Evolutionary conservation across 2,113 vertebrate species (phyloP), one percentile per base, ranked within the genome.

Genomic region (Mionectes macconnelli): DNA sequence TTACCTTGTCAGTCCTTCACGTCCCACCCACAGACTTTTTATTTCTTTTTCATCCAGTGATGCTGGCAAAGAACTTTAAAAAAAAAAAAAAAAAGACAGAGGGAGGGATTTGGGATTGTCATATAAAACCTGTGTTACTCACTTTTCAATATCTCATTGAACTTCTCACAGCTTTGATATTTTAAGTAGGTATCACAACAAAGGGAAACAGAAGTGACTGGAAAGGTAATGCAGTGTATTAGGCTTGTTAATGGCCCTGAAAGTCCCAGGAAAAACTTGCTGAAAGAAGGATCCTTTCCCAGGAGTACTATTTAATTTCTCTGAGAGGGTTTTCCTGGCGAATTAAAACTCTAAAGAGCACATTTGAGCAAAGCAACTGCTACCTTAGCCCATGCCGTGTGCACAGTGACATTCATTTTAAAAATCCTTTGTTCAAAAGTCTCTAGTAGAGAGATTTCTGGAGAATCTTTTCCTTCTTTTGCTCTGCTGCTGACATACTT

Each of bases 101-200:
- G 85, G 98, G 97, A 98, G 98, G 97, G 97, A 95, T 94, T 96
- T 96, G 96, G 90, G 96, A 96, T 97, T 98, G 98, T 99, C 98
- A 98, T 98, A 98, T 98, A 98, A 98, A 98, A 98, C 98, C 98
- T 96, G 97, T 96, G 96, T 98, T 99, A 98, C 98, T 99, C 98
- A 98, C 98, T 98, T 99, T 99, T 99, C 99, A 98, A 98, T 98
- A 98, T 98, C 97, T 99, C 98, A 98, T 99, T 99, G 98, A 98
- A 97, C 97, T 97, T 98, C 98, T 97, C 76, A 56, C 82, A 45
- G 98, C 98, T 99, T 99, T 99, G 99, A 99, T 99, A 99, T 98
- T 99, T 98, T 98, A 98, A 98, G 98, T 98, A 98, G 98, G 98
- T 97, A 98, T 98, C 96, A 97, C 98, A 98, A 99, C 98, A 99